These are phyloP conservation scores for Ricordea florida DNA, from an alignment of 92 coral and sea anemone species.

Conservation along the genomic window DNA sequence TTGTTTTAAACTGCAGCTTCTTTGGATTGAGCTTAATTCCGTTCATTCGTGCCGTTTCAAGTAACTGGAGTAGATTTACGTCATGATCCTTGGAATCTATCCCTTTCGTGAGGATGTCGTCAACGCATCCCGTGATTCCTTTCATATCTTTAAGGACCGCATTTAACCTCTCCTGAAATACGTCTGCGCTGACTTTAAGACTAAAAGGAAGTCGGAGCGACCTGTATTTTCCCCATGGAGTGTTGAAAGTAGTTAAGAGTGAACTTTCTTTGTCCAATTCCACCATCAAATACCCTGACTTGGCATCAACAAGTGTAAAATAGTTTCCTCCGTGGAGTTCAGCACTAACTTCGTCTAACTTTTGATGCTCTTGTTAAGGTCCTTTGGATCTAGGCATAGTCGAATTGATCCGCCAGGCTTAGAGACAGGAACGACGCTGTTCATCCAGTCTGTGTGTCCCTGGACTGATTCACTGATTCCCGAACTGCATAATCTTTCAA, in stretches of 20 bases:
- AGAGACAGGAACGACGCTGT: not conserved
- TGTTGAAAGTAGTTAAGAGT: not conserved
- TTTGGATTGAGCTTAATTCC: too few relatives aligned
- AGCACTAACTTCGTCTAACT: not conserved
- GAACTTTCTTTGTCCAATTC: not conserved
- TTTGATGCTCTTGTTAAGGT: slow-evolving; percentile 25
- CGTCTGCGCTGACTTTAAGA: slow-evolving; percentile 8
- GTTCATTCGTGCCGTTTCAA: too few relatives aligned
- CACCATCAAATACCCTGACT: not conserved
- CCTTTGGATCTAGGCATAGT: slow-evolving; percentile 59
- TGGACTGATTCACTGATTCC: slow-evolving; percentile 1
- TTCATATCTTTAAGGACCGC: not conserved
- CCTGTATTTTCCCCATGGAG: slow-evolving; percentile 1
- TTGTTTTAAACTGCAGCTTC: too few relatives aligned
- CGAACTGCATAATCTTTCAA: not conserved
- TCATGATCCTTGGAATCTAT: not conserved
- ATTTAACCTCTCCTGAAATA: slow-evolving; percentile 3
- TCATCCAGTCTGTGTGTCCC: slow-evolving; percentile 6
- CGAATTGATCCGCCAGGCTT: slow-evolving; percentile 49
- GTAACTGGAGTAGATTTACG: too few relatives aligned
- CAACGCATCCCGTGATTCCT: slow-evolving; percentile 4
- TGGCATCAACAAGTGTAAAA: slow-evolving; percentile 6
- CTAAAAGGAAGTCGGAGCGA: slow-evolving; percentile 14
- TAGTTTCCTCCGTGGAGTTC: slow-evolving; percentile 1
- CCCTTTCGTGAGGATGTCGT: not conserved